A percentile compares a stretch with the other conserved stretches of the same genome.
These are phyloP conservation scores for Ptychoptera albimana DNA, from an alignment of 2,888 invertebrate species.

Conservation along the genomic window DNA sequence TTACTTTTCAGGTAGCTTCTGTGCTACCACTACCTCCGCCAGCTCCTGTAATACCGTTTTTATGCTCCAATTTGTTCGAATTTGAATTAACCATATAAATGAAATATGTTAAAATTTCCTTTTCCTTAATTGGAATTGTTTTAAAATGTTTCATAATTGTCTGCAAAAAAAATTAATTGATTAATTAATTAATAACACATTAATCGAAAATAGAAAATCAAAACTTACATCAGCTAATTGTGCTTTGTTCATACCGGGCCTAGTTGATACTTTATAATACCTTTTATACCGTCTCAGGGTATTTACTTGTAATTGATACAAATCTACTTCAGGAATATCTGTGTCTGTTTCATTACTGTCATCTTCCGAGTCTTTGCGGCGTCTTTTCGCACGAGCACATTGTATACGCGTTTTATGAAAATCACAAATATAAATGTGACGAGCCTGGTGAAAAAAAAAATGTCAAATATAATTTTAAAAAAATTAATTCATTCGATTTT, in stretches of 20 bases:
- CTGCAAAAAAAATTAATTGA: constrained; percentile 37
- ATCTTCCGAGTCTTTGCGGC: constrained; percentile 86
- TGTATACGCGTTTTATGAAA: constrained; percentile 92
- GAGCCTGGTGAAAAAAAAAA: constrained; percentile 42
- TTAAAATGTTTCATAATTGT: constrained; percentile 89
- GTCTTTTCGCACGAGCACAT: constrained; percentile 80
- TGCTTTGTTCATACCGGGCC: constrained; percentile 86
- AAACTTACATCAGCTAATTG: constrained; percentile 82
- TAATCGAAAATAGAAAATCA: constrained; percentile 7
- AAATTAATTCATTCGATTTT: constrained; percentile 9
- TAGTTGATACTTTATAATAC: constrained; percentile 80
- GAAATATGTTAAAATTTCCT: constrained; percentile 86
- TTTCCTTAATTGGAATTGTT: constrained; percentile 85
- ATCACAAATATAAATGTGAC: constrained; percentile 94
- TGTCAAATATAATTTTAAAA: not conserved
- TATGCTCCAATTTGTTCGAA: constrained; percentile 29
- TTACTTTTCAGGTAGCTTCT: too few relatives aligned
- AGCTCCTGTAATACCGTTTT: constrained; percentile 24
- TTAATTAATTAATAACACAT: not conserved
- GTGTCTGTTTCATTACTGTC: constrained; percentile 88
- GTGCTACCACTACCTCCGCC: not conserved
- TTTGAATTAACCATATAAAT: constrained; percentile 94
- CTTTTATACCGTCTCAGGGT: constrained; percentile 87
- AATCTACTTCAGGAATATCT: constrained; percentile 83
- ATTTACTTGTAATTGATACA: constrained; percentile 84